A percentile compares a stretch with the other conserved stretches of the same genome.
phyloP scores from a whole-genome alignment of 2,797 vertebrate species.

The Propithecus perrieri region DNA sequence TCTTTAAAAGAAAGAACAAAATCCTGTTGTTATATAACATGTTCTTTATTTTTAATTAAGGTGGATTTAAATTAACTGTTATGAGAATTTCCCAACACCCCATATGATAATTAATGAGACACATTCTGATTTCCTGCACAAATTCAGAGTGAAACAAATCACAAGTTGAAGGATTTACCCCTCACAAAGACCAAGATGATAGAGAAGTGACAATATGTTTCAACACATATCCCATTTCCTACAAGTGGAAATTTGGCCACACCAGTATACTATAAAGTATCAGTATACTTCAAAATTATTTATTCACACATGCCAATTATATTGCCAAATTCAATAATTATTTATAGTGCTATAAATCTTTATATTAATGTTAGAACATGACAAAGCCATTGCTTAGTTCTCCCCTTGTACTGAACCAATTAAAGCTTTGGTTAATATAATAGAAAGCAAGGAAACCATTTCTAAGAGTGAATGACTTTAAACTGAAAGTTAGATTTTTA shows the following conservation, averaged over 20 bases:
- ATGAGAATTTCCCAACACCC: not conserved
- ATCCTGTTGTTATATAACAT: not conserved
- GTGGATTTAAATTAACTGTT: conserved; percentile 5
- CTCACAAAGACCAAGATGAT: not conserved
- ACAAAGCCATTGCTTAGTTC: conserved; percentile 6
- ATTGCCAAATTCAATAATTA: conserved; percentile 6
- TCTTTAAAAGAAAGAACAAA: not conserved
- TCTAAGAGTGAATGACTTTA: not conserved
- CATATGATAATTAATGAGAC: not conserved
- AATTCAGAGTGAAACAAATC: conserved; percentile 2
- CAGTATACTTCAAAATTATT: not conserved
- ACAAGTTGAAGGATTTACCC: not conserved
- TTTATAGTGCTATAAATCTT: conserved; percentile 25
- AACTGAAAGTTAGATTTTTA: conserved; percentile 33
- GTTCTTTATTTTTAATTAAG: conserved; percentile 55
- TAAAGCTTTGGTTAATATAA: conserved; percentile 3
- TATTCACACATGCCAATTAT: not conserved
- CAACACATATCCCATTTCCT: not conserved
- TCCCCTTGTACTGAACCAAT: not conserved
- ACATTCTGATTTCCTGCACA: not conserved
- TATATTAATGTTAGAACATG: conserved; percentile 43
- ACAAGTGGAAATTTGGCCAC: not conserved
- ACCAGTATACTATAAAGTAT: conserved; percentile 10
- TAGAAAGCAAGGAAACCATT: not conserved
- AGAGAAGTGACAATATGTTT: not conserved